phyloP scores from a whole-genome alignment of 2,113 vertebrate genomes.

The Seriola aureovittata region DNA sequence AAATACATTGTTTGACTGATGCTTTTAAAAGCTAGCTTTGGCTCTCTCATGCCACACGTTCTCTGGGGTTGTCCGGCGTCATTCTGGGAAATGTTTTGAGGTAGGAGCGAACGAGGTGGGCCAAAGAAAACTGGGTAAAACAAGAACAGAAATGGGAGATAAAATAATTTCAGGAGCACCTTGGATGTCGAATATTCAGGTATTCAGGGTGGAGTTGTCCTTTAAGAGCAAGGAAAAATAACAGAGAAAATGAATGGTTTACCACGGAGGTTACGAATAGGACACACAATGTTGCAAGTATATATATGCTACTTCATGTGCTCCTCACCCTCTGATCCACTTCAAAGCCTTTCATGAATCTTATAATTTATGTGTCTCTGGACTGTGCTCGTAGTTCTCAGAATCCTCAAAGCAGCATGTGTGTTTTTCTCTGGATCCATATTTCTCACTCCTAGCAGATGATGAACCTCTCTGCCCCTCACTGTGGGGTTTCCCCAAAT shows the following conservation, averaged over 20 bases:
- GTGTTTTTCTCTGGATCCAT: slow-evolving; percentile 42
- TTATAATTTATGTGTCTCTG: slow-evolving; percentile 58
- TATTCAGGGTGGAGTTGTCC: neutral
- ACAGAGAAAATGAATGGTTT: slow-evolving; percentile 21
- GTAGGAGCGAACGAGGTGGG: neutral
- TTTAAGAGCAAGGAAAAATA: neutral
- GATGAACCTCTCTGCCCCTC: slow-evolving; percentile 39
- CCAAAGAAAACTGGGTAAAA: neutral
- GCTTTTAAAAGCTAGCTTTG: neutral
- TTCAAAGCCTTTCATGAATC: slow-evolving; percentile 69
- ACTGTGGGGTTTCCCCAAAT: slow-evolving; percentile 16
- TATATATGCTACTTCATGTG: slow-evolving; percentile 46
- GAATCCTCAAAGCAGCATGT: slow-evolving; percentile 49
- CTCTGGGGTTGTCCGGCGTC: neutral
- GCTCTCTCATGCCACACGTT: neutral
- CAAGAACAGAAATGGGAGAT: neutral
- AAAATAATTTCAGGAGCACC: neutral
- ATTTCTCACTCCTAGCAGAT: slow-evolving; percentile 52
- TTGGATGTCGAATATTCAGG: neutral
- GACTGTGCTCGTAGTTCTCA: slow-evolving; percentile 22
- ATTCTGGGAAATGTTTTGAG: neutral
- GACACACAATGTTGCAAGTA: slow-evolving; percentile 38
- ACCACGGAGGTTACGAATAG: slow-evolving; percentile 35
- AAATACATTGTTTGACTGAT: neutral
- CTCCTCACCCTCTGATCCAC: slow-evolving; percentile 55